These are phyloP conservation scores for Melanogrammus aeglefinus DNA, from an alignment of 2,797 vertebrate genomes.

Conservation along the genomic window DNA sequence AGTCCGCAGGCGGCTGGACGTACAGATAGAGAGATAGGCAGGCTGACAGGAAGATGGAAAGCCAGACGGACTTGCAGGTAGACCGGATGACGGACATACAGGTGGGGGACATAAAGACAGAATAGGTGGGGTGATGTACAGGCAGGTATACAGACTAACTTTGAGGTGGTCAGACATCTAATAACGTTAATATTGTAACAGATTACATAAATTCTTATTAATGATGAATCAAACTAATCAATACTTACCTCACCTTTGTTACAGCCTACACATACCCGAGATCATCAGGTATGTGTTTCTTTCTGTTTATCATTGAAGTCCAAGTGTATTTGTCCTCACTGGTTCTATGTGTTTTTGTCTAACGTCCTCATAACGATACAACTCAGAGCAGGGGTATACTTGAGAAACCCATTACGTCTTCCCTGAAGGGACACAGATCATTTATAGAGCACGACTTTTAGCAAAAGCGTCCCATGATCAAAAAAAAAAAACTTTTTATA, in stretches of 20 bases:
- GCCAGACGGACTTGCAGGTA: too few species aligned
- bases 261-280: constrained; percentile 89
- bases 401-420: neutral
- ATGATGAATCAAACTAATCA: neutral
- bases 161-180: neutral
- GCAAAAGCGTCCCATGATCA: neutral
- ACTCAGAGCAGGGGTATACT: neutral
- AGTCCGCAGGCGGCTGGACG: neutral
- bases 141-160: neutral
- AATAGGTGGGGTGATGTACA: neutral
- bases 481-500: neutral
- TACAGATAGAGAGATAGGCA: neutral
- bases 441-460: neutral
- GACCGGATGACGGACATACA: too few species aligned
- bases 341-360: neutral
- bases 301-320: constrained; percentile 3
- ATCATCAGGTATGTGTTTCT: constrained; percentile 78
- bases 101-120: too few species aligned
- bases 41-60: too few species aligned
- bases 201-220: neutral
- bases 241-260: constrained; percentile 59
- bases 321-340: too few species aligned
- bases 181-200: neutral
- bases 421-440: neutral
- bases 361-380: too few species aligned